A percentile compares a stretch with the other conserved stretches of the same genome.
These are phyloP conservation scores for Zalophus californianus DNA, from an alignment of 2,797 vertebrate species.

Conservation along the genomic window DNA sequence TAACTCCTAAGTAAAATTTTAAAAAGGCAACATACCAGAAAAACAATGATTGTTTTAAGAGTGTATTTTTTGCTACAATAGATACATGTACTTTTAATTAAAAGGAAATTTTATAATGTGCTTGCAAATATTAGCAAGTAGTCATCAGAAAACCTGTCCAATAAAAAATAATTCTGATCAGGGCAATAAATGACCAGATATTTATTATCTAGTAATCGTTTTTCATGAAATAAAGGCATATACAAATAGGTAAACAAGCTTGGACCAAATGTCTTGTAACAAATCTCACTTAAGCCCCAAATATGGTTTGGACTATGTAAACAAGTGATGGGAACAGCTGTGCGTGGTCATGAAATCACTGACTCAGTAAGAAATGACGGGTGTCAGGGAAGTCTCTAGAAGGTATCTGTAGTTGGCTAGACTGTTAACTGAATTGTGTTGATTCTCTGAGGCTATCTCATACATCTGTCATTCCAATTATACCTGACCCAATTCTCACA, in stretches of 20 bases:
- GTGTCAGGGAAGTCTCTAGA: slow-evolving; percentile 26
- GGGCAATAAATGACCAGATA: slow-evolving; percentile 42
- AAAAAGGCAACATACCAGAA: background rate
- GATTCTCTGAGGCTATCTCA: slow-evolving; percentile 32
- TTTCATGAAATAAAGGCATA: slow-evolving; percentile 47
- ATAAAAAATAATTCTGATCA: background rate
- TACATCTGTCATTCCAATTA: slow-evolving; percentile 54
- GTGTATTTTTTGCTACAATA: background rate
- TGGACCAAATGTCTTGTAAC: background rate
- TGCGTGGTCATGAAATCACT: background rate
- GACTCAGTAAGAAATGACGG: background rate
- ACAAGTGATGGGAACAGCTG: slow-evolving; percentile 60
- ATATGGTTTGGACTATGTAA: background rate
- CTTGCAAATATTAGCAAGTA: background rate
- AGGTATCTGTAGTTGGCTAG: background rate
- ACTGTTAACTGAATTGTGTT: background rate
- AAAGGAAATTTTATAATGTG: background rate
- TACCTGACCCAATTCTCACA: slow-evolving; percentile 52
- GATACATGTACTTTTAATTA: background rate
- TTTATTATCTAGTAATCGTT: slow-evolving; percentile 51
- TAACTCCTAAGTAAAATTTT: background rate
- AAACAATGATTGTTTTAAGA: slow-evolving; percentile 25
- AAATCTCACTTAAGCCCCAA: slow-evolving; percentile 56
- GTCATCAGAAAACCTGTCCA: background rate
- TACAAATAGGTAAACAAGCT: slow-evolving; percentile 43